Evolutionary conservation across 2,113 vertebrate genomes (phyloP), one percentile per base, ranked within the genome.

Genomic region (Atherinomorus stipes): DNA sequence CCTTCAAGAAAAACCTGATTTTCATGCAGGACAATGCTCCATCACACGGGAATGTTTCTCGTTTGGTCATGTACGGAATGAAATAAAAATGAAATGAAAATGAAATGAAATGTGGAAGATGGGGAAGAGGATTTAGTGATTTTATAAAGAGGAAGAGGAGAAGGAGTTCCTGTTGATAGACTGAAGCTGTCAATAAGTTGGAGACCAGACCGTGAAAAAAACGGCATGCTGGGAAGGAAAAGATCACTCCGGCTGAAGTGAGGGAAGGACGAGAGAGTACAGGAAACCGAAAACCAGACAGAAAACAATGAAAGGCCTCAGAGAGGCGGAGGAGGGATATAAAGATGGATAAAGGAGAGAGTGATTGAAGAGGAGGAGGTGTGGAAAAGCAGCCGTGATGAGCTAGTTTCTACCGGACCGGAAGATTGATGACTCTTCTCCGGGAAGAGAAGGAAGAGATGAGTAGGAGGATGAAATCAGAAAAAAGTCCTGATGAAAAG

Each of bases 391-490:
- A 77, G 83, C 70, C 74, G 58, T 85, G 90, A 91, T 91, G 85
- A 91, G 89, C 89, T 84, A 83, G 87, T 78, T 87, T 87, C 70
- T 67, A 79, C 74, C 77, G 75, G 83, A 91, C 86, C 84, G 38
- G 85, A 78, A 89, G 88, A 90, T 89, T 93, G 90, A 92, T 91
- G 89, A 81, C 78, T 76, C 70, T 69, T 69, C 78, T 85, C 57
- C 58, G 47, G 83, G 72, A 50, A 56, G 78, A 73, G 74, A 64
- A 51, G 57, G 65, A 72, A 47, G 71, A 86, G 88, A 88, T 77
- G 76, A 4, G 13, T 40, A 51, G 31, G 2, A 19, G 15, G 26
- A 47, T 50, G 9, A 47, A 28, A 34, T 34, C 18, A 44, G 25
- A 75, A 69, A 75, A 73, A 78, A 71, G 69, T 77, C 77, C 62